Conservation (phyloP, 1,140 invertebrate species). For the Apis cerana region DNA sequence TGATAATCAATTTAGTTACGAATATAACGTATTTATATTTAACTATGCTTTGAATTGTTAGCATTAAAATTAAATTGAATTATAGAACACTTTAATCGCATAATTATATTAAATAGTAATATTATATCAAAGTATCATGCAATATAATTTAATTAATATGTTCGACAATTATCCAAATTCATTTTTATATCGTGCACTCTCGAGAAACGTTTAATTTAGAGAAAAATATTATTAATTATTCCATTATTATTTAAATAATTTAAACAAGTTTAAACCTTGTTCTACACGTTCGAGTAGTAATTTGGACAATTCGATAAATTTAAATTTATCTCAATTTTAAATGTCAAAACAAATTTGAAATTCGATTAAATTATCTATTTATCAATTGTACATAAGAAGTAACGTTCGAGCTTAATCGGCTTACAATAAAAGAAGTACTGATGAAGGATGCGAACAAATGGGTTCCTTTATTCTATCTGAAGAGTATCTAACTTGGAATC, state of each 20-base stretch:
- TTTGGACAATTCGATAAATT: not conserved
- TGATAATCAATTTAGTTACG: not conserved
- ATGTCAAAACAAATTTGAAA: not conserved
- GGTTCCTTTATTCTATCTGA: not conserved
- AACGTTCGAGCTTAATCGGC: not conserved
- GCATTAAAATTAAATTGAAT: constrained; percentile 27
- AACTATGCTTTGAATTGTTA: not conserved
- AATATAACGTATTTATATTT: constrained; percentile 20
- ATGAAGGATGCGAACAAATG: not conserved
- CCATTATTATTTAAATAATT: not conserved
- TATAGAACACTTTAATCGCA: not conserved
- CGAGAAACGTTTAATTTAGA: too few relatives aligned
- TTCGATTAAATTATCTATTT: not conserved
- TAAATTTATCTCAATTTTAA: not conserved
- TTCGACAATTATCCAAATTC: too few relatives aligned
- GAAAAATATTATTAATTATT: too few relatives aligned
- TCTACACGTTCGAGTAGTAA: not conserved
- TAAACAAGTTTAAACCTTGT: too few relatives aligned
- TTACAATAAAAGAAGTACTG: not conserved
- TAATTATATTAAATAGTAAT: not conserved
- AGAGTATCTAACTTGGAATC: constrained; percentile 21
- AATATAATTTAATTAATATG: too few relatives aligned
- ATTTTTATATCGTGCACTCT: too few relatives aligned
- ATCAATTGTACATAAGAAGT: not conserved
- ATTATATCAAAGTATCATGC: not conserved